Evolutionary conservation across 2,113 vertebrate species (phyloP).

Genomic region (Jacana jacana): DNA sequence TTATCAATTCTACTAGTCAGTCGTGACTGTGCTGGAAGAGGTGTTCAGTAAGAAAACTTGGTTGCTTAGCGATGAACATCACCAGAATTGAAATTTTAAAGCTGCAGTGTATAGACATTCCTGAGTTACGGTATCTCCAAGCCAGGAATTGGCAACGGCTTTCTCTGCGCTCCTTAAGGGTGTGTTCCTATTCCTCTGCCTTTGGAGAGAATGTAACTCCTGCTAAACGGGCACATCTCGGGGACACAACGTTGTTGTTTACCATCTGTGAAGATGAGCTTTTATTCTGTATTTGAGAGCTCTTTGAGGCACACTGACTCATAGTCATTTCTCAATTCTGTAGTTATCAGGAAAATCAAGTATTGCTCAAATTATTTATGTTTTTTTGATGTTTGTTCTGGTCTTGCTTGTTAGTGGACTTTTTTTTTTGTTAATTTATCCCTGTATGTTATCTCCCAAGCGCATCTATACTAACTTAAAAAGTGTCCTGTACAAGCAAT

Average conservation of each 20-base stretch:
- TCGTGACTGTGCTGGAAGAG: constrained; percentile 88
- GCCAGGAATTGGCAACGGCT: neutral
- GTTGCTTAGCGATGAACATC: constrained; percentile 85
- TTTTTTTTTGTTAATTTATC: neutral
- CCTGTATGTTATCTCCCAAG: neutral
- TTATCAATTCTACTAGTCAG: constrained; percentile 82
- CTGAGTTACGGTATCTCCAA: neutral
- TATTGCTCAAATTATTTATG: neutral
- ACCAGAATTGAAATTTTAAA: constrained; percentile 76
- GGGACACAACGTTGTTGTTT: neutral
- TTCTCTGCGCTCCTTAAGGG: neutral
- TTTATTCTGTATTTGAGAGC: neutral
- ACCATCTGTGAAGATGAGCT: neutral
- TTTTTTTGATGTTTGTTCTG: neutral
- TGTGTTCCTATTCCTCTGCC: neutral
- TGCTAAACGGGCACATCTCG: neutral
- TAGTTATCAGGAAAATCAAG: neutral
- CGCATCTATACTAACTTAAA: neutral
- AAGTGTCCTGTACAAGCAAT: neutral
- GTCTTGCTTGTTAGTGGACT: neutral
- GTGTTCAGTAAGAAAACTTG: constrained; percentile 86
- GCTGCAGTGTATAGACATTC: neutral
- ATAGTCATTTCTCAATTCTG: neutral
- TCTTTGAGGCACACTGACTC: neutral
- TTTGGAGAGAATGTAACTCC: neutral